Percentiles rank a stretch among this genome's conserved stretches.
Conservation (phyloP, 2,113 vertebrate species). For the Trematocara macrostoma region DNA sequence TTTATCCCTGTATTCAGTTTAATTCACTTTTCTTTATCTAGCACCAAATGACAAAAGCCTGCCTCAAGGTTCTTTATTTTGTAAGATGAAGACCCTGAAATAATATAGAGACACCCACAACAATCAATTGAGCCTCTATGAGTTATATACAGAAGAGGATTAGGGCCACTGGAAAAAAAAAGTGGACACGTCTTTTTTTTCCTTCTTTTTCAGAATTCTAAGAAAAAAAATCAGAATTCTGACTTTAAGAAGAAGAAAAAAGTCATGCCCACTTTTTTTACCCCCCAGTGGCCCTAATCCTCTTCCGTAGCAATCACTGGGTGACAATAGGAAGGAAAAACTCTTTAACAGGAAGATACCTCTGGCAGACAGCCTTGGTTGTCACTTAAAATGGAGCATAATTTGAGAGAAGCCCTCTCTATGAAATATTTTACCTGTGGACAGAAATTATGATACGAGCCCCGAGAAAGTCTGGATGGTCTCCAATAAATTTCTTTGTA, state of each 20-base stretch:
- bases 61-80: neutral
- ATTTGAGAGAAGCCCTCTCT: neutral
- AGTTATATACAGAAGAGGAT: neutral
- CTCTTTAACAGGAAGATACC: neutral
- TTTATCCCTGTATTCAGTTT: neutral
- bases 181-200: too few species aligned
- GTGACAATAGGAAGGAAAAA: neutral
- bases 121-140: neutral
- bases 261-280: neutral
- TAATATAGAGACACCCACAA: neutral
- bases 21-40: neutral
- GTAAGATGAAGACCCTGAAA: neutral
- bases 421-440: slow-evolving; percentile 50
- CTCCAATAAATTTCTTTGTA: slow-evolving; percentile 64
- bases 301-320: neutral
- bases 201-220: neutral
- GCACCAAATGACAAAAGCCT: neutral
- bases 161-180: neutral
- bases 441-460: slow-evolving; percentile 77
- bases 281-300: neutral
- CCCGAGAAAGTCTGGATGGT: slow-evolving; percentile 83
- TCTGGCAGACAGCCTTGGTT: neutral
- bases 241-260: neutral
- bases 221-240: neutral
- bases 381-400: neutral